These are phyloP conservation scores for Rhynchonema sp. DNA, from an alignment of 2,888 invertebrate genomes.

Conservation along the genomic window DNA sequence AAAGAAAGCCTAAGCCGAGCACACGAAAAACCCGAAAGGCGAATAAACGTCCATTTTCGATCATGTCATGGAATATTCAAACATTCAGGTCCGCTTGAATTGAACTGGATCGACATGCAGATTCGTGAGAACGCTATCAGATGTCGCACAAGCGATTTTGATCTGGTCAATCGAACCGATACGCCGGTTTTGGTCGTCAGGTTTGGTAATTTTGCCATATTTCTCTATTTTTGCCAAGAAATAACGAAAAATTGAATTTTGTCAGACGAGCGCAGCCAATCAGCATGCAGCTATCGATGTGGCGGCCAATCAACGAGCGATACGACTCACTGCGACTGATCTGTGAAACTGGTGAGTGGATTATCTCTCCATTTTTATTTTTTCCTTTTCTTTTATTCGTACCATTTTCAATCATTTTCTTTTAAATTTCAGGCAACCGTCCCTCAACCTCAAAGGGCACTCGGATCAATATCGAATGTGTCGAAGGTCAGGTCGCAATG, in stretches of 20 bases:
- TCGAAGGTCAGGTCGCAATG: too few species aligned
- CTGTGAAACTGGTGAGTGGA: neutral
- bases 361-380: neutral
- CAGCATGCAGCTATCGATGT: neutral
- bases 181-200: neutral
- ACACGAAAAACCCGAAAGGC: neutral
- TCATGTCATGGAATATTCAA: too few species aligned
- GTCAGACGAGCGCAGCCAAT: neutral
- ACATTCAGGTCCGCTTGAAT: too few species aligned
- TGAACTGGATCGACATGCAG: neutral
- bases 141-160: neutral
- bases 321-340: neutral
- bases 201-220: neutral
- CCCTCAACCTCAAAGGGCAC: neutral
- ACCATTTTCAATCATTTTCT: neutral
- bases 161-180: neutral
- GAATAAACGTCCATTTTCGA: too few species aligned
- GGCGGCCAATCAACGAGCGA: neutral
- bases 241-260: neutral
- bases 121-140: neutral
- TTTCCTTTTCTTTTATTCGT: neutral
- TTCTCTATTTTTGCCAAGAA: neutral
- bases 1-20: neutral
- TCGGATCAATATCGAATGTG: neutral
- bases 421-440: neutral